Base-by-base conservation (phyloP, 2,797 vertebrate species). In the Pteronotus mesoamericanus region DNA sequence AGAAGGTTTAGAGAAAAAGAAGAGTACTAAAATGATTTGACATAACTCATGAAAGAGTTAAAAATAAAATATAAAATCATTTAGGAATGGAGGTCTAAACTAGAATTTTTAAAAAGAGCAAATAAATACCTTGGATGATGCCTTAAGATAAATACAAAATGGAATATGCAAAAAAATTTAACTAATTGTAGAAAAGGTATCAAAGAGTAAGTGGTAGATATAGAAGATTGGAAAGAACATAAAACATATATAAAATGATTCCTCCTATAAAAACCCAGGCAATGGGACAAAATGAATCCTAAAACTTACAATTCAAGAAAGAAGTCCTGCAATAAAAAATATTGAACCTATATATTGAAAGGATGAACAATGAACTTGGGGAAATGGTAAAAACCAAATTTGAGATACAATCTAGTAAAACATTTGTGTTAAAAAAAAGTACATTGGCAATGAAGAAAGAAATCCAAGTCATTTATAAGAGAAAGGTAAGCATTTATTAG, bases 41-140 rank as follows among this genome's bases (percentile, higher is more conserved):
- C 0, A 83, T 26, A 72, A 57, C 9, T 90, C n/a, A 55, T 75
- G 80, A 69, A 68, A 77, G 9, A 87, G 69, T 84, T 77, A 61
- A 95, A 91, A 87, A 84, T 64, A 92, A 75, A 75, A 72, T 34
- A 29, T 37, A 46, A 93, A 90, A 24, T 86, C 9, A 74, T 71
- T 89, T 89, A 74, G 22, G 8, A 94, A 86, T 69, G 51, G 26
- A 68, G 57, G 4, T 37, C 15, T 83, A 42, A 78, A 78, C 6
- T 87, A 34, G 9, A 74, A 68, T 84, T 94, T n/a, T 14, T 29
- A 29, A 61, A 94, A 66, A 11, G 24, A 53, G 3, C 8, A 80
- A 48, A 48, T 39, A 82, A 80, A 75, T 74, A 19, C 51, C 39
- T 84, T 93, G 84, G 9, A 68, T 57, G 32, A 61, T 75, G 10